Base-by-base conservation (phyloP, 2,797 vertebrate species). In the Molothrus aeneus region DNA sequence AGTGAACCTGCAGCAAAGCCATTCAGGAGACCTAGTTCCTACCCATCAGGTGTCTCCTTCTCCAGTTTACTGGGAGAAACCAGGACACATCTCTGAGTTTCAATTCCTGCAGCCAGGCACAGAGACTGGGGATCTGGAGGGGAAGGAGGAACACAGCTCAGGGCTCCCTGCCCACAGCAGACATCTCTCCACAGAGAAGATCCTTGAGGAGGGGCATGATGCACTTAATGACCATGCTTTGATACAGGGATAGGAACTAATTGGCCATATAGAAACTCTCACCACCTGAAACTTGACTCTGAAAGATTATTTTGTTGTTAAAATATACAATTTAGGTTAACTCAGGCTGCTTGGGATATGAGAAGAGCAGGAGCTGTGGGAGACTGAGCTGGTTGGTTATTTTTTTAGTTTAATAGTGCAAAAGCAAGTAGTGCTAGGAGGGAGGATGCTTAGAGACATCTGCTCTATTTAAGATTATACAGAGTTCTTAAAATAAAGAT, bases 1-100 rank as follows among this genome's bases (percentile, higher is more conserved):
- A 93, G 63, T 29, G 32, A 74, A 80, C 45, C 72, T 79, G 51
- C 63, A 79, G 91, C 75, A 88, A 68, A 86, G 32, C 68, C 80
- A 32, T 68, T 57, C 38, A 53, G 45, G 36, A 91, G 40, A 69
- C 34, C 26, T 59, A 26, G 22, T 60, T 78, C 53, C 47, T 81
- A 48, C 36, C 26, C 47, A 25, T 32, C 73, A 65, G 65, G 32
- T 63, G 66, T 11, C 12, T 86, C 15, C 36, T 38, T 86, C n/a
- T 40, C 24, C 54, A 38, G 17, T 69, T 88, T 45, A 32, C 40
- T 29, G 47, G 18, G n/a, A 86, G 80, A 91, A 85, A 42, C 38
- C 24, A 53, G 56, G 51, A 22, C 40, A 40, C 22, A 28, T 64
- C 22, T 78, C n/a, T 28, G 28, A 65, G 31, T 77, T 93, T 75